Conservation (phyloP, 2,113 vertebrate genomes). For the Oenanthe melanoleuca region DNA sequence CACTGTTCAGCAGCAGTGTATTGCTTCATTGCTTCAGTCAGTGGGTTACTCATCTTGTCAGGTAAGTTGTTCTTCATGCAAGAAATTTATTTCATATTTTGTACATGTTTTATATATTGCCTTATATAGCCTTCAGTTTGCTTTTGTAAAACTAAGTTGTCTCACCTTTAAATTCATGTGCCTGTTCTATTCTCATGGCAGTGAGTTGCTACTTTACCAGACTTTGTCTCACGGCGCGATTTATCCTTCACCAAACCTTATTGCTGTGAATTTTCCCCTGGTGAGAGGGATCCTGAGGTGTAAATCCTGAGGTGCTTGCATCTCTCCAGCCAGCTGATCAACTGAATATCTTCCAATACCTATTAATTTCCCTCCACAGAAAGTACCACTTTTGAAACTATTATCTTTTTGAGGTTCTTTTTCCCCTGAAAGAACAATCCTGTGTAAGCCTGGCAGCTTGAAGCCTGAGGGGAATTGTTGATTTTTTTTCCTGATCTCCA, state of each 20-base stretch:
- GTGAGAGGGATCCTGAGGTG: background rate
- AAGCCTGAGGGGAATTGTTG: background rate
- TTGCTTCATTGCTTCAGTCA: background rate
- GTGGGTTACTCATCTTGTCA: background rate
- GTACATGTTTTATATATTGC: background rate
- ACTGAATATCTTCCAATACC: background rate
- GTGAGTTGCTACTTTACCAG: background rate
- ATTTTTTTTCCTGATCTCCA: background rate
- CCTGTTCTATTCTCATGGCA: background rate
- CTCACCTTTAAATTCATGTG: background rate
- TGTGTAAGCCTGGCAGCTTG: background rate
- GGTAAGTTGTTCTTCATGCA: no score
- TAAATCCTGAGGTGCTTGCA: rapidly evolving
- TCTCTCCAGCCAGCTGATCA: background rate
- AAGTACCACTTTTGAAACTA: background rate
- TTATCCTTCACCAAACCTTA: background rate
- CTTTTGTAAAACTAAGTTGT: background rate
- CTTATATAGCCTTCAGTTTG: background rate
- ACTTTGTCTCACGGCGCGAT: background rate
- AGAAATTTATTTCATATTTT: background rate
- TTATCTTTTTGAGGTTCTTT: background rate
- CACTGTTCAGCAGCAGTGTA: background rate
- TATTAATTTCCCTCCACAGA: background rate
- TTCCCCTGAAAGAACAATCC: background rate
- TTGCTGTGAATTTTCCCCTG: background rate